phyloP scores from a whole-genome alignment of 2,888 invertebrate genomes.

The Lithosia quadra region DNA sequence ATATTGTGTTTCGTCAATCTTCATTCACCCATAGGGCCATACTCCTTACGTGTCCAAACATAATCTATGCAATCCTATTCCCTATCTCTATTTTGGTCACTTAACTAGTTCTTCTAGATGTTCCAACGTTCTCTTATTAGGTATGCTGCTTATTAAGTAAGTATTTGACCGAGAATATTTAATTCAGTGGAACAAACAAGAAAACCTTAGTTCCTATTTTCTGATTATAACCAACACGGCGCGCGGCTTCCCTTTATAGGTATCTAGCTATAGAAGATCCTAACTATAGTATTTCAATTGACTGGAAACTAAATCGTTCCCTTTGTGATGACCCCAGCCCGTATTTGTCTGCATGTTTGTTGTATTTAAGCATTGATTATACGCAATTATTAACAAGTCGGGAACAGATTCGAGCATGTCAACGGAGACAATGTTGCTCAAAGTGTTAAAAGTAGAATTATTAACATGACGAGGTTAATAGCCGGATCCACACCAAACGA shows the following conservation, averaged over 20 bases:
- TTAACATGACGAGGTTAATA: background rate
- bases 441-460: conserved; percentile 45
- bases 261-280: background rate
- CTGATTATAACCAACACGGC: background rate
- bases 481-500: too few relatives aligned
- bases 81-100: too few relatives aligned
- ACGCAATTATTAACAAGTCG: conserved; percentile 84
- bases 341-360: conserved; percentile 82
- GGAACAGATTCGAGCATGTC: conserved; percentile 70
- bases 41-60: too few relatives aligned
- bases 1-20: too few relatives aligned
- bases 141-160: too few relatives aligned
- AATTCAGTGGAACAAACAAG: too few relatives aligned
- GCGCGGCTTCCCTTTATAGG: background rate
- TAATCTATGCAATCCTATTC: too few relatives aligned
- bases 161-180: background rate
- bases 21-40: too few relatives aligned
- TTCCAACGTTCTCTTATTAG: too few relatives aligned
- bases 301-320: conserved; percentile 70
- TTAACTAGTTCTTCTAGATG: too few relatives aligned
- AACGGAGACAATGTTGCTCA: conserved; percentile 62
- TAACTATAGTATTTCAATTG: conserved; percentile 58
- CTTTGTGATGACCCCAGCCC: conserved; percentile 73
- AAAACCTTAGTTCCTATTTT: background rate
- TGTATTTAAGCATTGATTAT: conserved; percentile 84